Evolutionary conservation across 2,888 invertebrate genomes (phyloP).

Genomic region (Eupelmus urozonus): DNA sequence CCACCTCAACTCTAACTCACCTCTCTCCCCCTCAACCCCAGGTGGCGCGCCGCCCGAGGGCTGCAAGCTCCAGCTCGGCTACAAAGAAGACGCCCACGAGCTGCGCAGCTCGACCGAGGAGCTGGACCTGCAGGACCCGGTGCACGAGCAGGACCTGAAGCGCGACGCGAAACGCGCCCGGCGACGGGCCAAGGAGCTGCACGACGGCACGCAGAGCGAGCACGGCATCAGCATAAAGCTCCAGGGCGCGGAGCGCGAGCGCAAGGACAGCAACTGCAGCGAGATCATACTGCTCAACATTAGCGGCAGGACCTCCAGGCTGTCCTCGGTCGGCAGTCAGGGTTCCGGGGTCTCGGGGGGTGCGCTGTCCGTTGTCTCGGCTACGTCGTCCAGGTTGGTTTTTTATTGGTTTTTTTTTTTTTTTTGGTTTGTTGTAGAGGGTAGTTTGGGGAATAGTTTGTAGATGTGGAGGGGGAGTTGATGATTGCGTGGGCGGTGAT

Average conservation of each 20-base stretch:
- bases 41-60: conserved; percentile 73
- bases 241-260: conserved; percentile 81
- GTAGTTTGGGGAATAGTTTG: no score
- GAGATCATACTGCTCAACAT: conserved; percentile 86
- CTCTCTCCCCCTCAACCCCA: no score
- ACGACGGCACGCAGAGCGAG: conserved; percentile 73
- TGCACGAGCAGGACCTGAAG: conserved; percentile 75
- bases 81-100: conserved; percentile 89
- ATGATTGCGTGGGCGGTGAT: no score
- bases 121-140: conserved; percentile 87
- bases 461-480: no score
- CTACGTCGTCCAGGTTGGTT: conserved; percentile 73
- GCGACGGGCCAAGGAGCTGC: conserved; percentile 69
- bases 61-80: conserved; percentile 73
- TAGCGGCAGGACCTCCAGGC: conserved; percentile 87
- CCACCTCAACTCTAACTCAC: no score
- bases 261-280: conserved; percentile 87
- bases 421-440: conserved; percentile 3
- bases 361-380: conserved; percentile 73
- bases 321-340: conserved; percentile 90
- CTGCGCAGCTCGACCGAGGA: conserved; percentile 93
- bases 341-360: conserved; percentile 82
- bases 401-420: not conserved
- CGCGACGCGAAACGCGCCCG: conserved; percentile 73
- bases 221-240: conserved; percentile 75